phyloP scores from a whole-genome alignment of 2,113 vertebrate genomes.

The Hemichromis elongatus region DNA sequence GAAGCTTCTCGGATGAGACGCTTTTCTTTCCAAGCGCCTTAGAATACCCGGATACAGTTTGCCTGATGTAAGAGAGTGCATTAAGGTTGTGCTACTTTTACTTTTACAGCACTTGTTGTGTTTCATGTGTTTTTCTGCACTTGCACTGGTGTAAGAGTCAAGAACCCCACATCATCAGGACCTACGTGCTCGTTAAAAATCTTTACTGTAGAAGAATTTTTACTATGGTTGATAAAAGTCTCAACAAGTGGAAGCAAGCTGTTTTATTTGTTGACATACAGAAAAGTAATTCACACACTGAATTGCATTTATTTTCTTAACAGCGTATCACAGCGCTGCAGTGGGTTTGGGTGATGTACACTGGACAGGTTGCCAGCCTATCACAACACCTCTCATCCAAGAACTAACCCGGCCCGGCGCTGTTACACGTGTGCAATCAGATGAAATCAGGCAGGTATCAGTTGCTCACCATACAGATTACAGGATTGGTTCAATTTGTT shows the following conservation, averaged over 20 bases:
- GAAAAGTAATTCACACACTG: not conserved
- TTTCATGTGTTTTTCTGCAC: accelerated
- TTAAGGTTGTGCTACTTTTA: not conserved
- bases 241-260: not conserved
- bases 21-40: not conserved
- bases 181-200: accelerated
- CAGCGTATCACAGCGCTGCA: not conserved
- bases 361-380: not conserved
- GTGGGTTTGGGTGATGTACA: not conserved
- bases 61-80: not conserved
- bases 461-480: not conserved
- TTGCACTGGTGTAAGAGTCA: not conserved
- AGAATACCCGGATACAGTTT: not conserved
- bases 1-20: not conserved
- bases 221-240: not conserved
- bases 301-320: not conserved
- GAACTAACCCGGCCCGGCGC: not conserved
- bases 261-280: not conserved
- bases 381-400: not conserved
- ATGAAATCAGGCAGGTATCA: not conserved
- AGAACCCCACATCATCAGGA: not conserved
- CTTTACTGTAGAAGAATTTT: not conserved
- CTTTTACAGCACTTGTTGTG: not conserved
- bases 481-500: not conserved
- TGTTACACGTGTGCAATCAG: not conserved